A percentile compares a stretch with the other conserved stretches of the same genome.
Evolutionary conservation across 2,888 invertebrate species (phyloP).

Genomic region (Cremastinae sp.): DNA sequence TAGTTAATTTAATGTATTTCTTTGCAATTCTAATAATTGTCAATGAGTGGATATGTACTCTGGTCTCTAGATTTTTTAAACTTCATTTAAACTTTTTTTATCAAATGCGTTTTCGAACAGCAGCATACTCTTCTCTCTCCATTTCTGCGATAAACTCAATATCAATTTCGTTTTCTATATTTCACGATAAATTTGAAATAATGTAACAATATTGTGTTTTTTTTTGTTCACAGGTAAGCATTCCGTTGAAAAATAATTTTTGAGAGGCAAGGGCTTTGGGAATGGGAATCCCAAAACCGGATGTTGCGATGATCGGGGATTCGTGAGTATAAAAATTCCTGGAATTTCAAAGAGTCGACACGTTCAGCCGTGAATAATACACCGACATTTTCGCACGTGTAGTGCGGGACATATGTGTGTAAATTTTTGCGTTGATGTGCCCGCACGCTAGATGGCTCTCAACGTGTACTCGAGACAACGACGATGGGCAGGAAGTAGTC

Average conservation of each 20-base stretch:
- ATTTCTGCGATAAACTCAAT: too few species aligned
- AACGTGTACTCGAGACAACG: slow-evolving; percentile 55
- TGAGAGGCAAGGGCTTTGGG: slow-evolving; percentile 21
- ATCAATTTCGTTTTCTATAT: slow-evolving; percentile 21
- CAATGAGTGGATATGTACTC: too few species aligned
- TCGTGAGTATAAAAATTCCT: slow-evolving; percentile 36
- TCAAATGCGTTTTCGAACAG: too few species aligned
- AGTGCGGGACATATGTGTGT: neutral
- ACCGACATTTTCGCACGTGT: neutral
- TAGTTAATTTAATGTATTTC: too few species aligned
- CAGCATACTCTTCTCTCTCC: too few species aligned
- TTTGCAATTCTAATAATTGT: too few species aligned
- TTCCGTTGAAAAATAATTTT: neutral
- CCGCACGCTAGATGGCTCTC: slow-evolving; percentile 41
- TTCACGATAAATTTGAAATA: slow-evolving; percentile 23
- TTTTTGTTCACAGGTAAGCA: slow-evolving; percentile 56
- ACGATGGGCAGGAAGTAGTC: slow-evolving; percentile 69
- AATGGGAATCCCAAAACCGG: slow-evolving; percentile 30
- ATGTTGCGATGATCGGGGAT: slow-evolving; percentile 32
- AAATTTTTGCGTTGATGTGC: slow-evolving; percentile 8
- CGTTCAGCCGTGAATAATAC: slow-evolving; percentile 42
- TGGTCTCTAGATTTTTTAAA: too few species aligned
- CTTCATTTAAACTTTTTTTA: too few species aligned
- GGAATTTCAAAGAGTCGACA: slow-evolving; percentile 40
- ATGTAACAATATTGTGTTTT: slow-evolving; percentile 25